phyloP scores from a whole-genome alignment of 2,797 vertebrate genomes.

The Synanceia verrucosa region DNA sequence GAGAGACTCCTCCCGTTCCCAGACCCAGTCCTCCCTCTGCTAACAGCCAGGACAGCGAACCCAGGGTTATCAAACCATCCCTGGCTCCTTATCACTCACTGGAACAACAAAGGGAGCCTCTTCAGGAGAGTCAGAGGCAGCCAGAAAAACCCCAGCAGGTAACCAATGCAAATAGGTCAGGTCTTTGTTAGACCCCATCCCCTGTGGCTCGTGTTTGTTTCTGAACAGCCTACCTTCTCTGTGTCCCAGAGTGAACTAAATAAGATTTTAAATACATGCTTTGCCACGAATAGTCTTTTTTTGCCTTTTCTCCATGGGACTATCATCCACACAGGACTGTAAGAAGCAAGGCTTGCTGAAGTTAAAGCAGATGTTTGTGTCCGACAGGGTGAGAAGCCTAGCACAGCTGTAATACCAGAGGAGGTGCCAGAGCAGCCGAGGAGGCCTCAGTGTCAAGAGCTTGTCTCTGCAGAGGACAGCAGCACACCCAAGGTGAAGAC shows the following conservation, averaged over 20 bases:
- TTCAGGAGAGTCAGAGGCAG: constrained; percentile 82
- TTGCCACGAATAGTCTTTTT: constrained; percentile 6
- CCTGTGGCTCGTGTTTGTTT: constrained; percentile 22
- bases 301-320: not conserved
- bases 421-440: constrained; percentile 46
- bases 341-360: not conserved
- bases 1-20: constrained; percentile 57
- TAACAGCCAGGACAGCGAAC: constrained; percentile 74
- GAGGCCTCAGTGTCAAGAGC: constrained; percentile 60
- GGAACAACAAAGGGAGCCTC: constrained; percentile 80
- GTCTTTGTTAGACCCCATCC: constrained; percentile 27
- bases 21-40: constrained; percentile 48
- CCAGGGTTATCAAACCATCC: constrained; percentile 81
- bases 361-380: constrained; percentile 35
- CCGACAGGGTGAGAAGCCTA: constrained; percentile 63
- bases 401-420: constrained; percentile 49
- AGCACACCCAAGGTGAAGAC: constrained; percentile 60
- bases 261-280: constrained; percentile 8
- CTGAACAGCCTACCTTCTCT: not conserved
- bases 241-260: constrained; percentile 6
- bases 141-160: constrained; percentile 72
- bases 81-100: constrained; percentile 76
- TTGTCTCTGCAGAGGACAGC: constrained; percentile 51
- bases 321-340: not conserved
- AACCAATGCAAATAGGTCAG: constrained; percentile 23